Evolutionary conservation across 2,797 vertebrate species (phyloP).

Genomic region (Platyrinchus mystaceus): DNA sequence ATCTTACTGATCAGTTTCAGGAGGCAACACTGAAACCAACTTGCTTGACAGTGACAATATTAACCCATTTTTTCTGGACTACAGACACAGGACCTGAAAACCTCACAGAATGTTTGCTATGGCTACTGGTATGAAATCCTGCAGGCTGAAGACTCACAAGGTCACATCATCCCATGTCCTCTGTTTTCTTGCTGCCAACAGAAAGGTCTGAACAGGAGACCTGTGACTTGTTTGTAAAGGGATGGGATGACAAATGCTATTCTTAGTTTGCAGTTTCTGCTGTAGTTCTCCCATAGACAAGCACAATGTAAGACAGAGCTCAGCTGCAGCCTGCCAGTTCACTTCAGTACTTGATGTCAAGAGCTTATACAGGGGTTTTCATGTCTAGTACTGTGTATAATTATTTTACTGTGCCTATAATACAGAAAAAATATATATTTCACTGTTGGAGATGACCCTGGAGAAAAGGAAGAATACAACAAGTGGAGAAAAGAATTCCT

Average conservation of each 20-base stretch:
- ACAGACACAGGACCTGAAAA: background rate
- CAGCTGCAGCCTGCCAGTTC: background rate
- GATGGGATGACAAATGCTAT: background rate
- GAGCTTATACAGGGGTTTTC: background rate
- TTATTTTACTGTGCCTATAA: background rate
- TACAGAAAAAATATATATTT: background rate
- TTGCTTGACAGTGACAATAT: background rate
- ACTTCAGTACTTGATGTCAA: background rate
- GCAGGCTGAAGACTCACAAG: background rate
- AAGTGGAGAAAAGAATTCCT: no score
- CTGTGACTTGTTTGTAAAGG: background rate
- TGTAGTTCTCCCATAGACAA: background rate
- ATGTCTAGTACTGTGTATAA: background rate
- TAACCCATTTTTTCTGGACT: background rate
- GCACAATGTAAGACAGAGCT: background rate
- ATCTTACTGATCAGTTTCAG: background rate
- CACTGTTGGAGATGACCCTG: no score
- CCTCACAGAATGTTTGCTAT: background rate
- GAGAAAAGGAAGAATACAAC: no score
- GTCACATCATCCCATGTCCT: background rate
- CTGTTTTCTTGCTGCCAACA: background rate
- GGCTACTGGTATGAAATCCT: background rate
- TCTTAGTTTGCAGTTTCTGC: background rate
- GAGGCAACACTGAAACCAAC: background rate
- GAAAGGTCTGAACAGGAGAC: background rate